phyloP scores from a whole-genome alignment of 1,140 invertebrate species.

The Meteorus sp. region DNA sequence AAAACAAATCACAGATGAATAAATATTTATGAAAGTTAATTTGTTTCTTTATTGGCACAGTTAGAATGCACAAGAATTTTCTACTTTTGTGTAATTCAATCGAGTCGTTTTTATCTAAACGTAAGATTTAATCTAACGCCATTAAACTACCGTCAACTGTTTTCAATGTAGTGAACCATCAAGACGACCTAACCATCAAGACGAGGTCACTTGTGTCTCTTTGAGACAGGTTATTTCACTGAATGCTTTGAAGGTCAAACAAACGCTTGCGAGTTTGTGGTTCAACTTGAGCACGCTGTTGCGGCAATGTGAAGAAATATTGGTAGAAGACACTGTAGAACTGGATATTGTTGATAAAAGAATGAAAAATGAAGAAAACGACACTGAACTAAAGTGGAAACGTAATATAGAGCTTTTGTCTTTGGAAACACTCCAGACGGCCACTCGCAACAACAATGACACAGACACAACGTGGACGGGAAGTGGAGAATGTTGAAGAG shows the following conservation, averaged over 20 bases:
- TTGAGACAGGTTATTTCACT: conserved; percentile 6
- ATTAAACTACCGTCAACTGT: no score
- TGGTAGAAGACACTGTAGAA: neutral
- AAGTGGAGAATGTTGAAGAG: conserved; percentile 19
- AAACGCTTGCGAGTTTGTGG: neutral
- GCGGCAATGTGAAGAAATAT: neutral
- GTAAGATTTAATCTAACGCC: no score
- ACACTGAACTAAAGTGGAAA: conserved; percentile 45
- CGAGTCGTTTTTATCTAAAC: no score
- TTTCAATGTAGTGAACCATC: no score
- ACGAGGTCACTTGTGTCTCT: neutral
- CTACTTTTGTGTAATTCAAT: no score
- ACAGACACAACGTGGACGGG: conserved; percentile 34
- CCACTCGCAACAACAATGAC: conserved; percentile 49
- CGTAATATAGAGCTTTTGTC: conserved; percentile 52
- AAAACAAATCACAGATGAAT: no score
- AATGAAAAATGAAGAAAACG: neutral
- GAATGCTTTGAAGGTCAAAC: conserved; percentile 8
- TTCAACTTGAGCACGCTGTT: neutral
- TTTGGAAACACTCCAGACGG: conserved; percentile 28
- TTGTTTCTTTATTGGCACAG: no score
- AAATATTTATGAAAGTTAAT: no score
- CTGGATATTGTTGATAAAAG: neutral
- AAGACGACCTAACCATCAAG: no score
- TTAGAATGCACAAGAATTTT: no score